Base-by-base conservation (phyloP, 2,888 invertebrate genomes). In the Hirtodrosophila duncani region DNA sequence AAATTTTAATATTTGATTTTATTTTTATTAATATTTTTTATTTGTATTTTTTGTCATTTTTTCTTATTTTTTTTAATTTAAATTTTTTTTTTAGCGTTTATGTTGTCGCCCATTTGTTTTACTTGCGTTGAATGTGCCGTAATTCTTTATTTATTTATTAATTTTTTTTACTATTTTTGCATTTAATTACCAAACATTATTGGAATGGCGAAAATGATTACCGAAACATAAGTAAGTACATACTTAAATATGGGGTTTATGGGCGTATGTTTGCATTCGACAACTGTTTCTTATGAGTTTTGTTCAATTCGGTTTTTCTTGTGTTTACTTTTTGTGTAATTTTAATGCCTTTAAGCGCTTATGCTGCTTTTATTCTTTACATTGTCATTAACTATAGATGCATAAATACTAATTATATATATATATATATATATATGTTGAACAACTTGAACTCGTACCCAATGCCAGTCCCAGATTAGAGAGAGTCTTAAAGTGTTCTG, bases 1-100 rank as follows among this genome's bases (percentile, higher is more conserved):
- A 49, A 59, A 56, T 61, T 75, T 70, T 62, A 63, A 64, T 59
- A 64, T 63, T 66, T 67, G 67, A 67, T 69, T 71, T 64, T 67
- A 61, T 60, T 68, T 71, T 59, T 75, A 31, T 29, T 43, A 30
- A 20, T 42, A 39, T 44, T 33, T 26, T 52, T 49, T 39, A 29
- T 23, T 24, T 50, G 5, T 24, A 14, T 26, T 29, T 50, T 14
- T 33, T 7, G 37, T 29, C 17, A 36, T 26, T 45, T 16, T 23
- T 20, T 23, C 38, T 49, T 14, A 2, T 9, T 48, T 21, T 43
- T 24, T 29, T 10, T 3, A 3, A 5, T 26, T 16, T 37, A 24
- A 7, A 29, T 39, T 57, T 49, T 53, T 48, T 57, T 51, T 63
- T 56, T 59, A 60, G 64, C 67, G 60, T 26, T 64, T 53, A 65